Evolutionary conservation across 1,140 invertebrate species (phyloP).

Genomic region (Nasonia giraulti): DNA sequence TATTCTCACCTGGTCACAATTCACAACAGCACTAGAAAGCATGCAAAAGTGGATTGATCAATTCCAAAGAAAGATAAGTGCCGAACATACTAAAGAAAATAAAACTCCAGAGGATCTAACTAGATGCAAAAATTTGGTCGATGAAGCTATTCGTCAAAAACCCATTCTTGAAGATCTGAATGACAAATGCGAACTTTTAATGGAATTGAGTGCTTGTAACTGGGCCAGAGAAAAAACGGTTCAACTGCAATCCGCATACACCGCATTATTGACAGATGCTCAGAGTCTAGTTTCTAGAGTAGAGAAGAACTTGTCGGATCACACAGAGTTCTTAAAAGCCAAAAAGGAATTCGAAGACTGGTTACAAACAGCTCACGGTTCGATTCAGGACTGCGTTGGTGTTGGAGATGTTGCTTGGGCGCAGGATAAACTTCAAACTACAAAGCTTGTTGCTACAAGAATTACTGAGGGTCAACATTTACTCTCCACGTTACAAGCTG

Average conservation of each 20-base stretch:
- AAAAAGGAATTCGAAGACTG: conserved; percentile 88
- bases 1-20: conserved; percentile 90
- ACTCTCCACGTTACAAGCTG: conserved; percentile 85
- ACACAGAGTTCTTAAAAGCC: conserved; percentile 90
- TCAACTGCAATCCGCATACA: conserved; percentile 87
- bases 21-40: conserved; percentile 83
- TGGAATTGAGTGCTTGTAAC: conserved; percentile 88
- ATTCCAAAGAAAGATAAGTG: conserved; percentile 80
- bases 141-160: conserved; percentile 86
- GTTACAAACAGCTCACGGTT: conserved; percentile 85
- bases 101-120: conserved; percentile 87
- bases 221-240: conserved; percentile 90
- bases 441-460: conserved; percentile 81
- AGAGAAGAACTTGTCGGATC: conserved; percentile 91
- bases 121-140: conserved; percentile 83
- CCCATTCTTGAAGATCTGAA: conserved; percentile 87
- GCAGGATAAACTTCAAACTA: conserved; percentile 89
- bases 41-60: conserved; percentile 87
- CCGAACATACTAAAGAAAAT: conserved; percentile 83
- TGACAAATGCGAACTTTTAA: conserved; percentile 89
- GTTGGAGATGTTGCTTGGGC: conserved; percentile 86
- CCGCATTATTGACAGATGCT: conserved; percentile 83
- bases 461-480: conserved; percentile 92
- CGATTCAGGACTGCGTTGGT: conserved; percentile 87
- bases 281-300: conserved; percentile 87